phyloP scores from a whole-genome alignment of 2,797 vertebrate genomes.

The Squalus acanthias region DNA sequence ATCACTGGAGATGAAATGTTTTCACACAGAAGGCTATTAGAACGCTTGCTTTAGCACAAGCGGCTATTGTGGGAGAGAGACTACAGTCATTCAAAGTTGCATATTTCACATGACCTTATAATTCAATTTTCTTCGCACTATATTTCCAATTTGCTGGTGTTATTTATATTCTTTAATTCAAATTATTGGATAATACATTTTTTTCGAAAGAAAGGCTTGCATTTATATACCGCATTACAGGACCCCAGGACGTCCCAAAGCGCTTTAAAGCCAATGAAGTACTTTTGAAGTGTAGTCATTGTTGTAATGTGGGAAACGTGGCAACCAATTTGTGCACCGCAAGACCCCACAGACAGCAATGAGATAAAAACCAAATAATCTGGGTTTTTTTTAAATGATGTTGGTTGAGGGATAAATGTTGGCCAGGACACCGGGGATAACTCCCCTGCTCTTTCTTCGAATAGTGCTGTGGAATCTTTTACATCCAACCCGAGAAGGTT shows the following conservation, averaged over 20 bases:
- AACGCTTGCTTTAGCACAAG: not conserved
- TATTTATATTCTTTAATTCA: not conserved
- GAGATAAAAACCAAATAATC: not conserved
- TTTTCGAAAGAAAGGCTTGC: not conserved
- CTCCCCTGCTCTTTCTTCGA: not conserved
- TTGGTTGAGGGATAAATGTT: not conserved
- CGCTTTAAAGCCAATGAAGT: not conserved
- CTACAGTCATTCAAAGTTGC: no score
- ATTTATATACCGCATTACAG: not conserved
- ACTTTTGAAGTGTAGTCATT: not conserved
- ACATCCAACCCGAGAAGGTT: not conserved
- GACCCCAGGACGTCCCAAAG: not conserved
- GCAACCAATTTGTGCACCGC: not conserved
- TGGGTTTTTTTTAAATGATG: not conserved
- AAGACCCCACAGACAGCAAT: not conserved
- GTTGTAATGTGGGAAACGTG: not conserved
- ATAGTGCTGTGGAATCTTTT: not conserved
- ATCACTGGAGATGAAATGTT: not conserved
- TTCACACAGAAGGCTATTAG: not conserved
- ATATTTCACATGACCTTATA: no score
- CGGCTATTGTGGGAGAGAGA: no score
- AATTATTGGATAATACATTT: not conserved
- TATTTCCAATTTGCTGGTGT: not conserved
- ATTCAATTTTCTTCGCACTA: not conserved
- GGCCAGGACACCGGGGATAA: not conserved